Base-by-base conservation (phyloP, 2,888 invertebrate species). In the Heliconius sara region DNA sequence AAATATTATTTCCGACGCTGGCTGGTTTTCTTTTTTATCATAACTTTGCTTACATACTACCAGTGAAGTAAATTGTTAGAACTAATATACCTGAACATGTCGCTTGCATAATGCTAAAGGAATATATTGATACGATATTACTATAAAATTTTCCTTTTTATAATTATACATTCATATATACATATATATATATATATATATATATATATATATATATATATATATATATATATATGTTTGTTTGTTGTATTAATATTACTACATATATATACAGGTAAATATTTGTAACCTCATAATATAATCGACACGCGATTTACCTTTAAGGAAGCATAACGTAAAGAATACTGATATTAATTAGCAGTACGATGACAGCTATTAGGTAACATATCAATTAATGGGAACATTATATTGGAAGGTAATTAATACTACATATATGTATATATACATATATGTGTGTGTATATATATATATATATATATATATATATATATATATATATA, bases 1-100 rank as follows among this genome's bases (percentile, higher is more conserved):
- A 78, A 78, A 78, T 67, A 57, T 67, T 72, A 79, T 76, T 72
- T 79, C 79, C 72, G 79, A 72, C 71, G 76, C 52, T 66, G 76
- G 75, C 65, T 71, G 76, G 30, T 76, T 27, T 65, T 39, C 70
- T 71, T 79, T 79, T 60, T 79, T 66, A 57, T 76, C 71, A 57
- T 67, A 76, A 79, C 76, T 66, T 76, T 72, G 52, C 72, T 57
- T 72, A 79, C 76, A 71, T 65, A 52, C 63, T 66, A 57, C 66
- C 25, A 16, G 30, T 19, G 57, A 57, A 57, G 57, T n/a, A 34
- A 52, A 72, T 57, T 72, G 72, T 72, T 70, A 77, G 72, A 68
- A 71, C 13, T 63, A 66, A 66, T 78, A 39, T 66, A 73, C 25
- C 39, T 73, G 73, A n/a, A 73, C 73, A 60, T 73, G 73, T 73